Evolutionary conservation across 2,113 vertebrate species (phyloP), one percentile per base, ranked within the genome.

Genomic region (Mustela lutreola): DNA sequence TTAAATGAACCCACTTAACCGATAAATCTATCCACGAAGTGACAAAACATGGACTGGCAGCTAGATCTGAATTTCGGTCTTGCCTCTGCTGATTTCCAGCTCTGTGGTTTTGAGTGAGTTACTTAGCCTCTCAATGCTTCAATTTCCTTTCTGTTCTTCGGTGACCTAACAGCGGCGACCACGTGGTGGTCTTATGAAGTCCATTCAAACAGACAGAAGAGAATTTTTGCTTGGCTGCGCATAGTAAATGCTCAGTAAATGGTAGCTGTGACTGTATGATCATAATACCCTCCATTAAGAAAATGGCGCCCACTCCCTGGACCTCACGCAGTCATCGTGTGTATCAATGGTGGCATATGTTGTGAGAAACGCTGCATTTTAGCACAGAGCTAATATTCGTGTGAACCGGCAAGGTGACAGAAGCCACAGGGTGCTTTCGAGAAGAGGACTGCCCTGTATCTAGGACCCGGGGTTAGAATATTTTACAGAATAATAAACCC

Each of bases 401-500:
- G 31, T 79, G 75, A 82, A 50, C 8, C 1, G 28, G 36, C 33
- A n/a, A 90, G 39, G 56, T 18, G 21, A n/a, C 33, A 42, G 79
- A 33, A 87, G 6, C 39, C n/a, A 65, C n/a, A 33, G 11, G 14
- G 33, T 62, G 7, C 42, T 76, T 67, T 48, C 10, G 71, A 90
- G 18, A 80, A 95, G 15, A 88, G 62, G 19, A 48, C 4, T 14
- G 85, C 50, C 2, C 63, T 90, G 3, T 75, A 4, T 89, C 11
- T n/a, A 70, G 19, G 33, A 36, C 31, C 26, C 9, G 8, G 42
- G 28, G 18, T 92, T 62, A 78, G 53, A 82, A 56, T 91, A 39
- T 88, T 89, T 87, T n/a, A 81, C n/a, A 92, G 24, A 92, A 90
- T 60, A 58, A 56, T 36, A 93, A 88, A 62, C 18, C 53, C 45